These are phyloP conservation scores for Microctenopoma steveboyesi DNA, from an alignment of 2,797 vertebrate species.

Conservation along the genomic window DNA sequence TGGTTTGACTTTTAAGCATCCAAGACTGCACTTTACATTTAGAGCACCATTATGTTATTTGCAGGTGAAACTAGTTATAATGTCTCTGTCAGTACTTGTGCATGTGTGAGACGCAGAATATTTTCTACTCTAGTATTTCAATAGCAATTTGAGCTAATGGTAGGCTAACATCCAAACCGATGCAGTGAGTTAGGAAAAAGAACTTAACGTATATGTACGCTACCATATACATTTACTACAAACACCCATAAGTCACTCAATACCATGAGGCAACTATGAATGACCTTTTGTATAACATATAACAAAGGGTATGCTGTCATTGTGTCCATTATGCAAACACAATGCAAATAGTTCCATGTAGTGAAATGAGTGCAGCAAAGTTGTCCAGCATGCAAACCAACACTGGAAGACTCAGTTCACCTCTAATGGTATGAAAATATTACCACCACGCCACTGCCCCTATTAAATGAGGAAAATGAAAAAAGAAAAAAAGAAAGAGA, in stretches of 20 bases:
- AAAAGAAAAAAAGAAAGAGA: neutral
- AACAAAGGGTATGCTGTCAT: conserved; percentile 45
- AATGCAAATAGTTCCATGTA: conserved; percentile 61
- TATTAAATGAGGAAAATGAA: neutral
- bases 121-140: conserved; percentile 6
- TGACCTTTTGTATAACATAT: conserved; percentile 29
- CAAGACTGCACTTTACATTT: conserved; percentile 18
- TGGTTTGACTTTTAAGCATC: conserved; percentile 23
- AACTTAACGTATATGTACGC: neutral
- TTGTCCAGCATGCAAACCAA: conserved; percentile 65
- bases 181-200: conserved; percentile 10
- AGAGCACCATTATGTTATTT: conserved; percentile 5
- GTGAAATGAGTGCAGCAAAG: conserved; percentile 47
- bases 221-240: neutral
- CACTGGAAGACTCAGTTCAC: conserved; percentile 33
- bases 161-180: conserved; percentile 11
- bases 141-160: conserved; percentile 17
- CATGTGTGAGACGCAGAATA: neutral
- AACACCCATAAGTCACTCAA: conserved; percentile 4
- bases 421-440: conserved; percentile 39
- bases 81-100: conserved; percentile 3
- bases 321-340: conserved; percentile 62
- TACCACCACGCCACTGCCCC: conserved; percentile 27
- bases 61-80: neutral
- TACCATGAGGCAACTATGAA: neutral